phyloP scores from a whole-genome alignment of 2,888 invertebrate genomes.

The Hypercompe scribonia region DNA sequence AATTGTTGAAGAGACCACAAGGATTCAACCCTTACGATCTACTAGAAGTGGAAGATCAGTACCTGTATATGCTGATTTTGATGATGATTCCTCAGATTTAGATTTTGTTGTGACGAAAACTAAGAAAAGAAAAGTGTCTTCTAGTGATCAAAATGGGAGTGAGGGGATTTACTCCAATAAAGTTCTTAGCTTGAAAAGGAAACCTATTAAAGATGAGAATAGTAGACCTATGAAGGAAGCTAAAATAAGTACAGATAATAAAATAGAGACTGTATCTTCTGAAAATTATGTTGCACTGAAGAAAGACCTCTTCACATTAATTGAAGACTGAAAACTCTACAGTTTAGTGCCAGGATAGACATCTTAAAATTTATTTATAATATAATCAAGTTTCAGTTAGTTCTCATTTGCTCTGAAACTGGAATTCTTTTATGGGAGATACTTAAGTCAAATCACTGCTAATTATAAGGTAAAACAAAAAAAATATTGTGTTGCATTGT shows the following conservation, averaged over 20 bases:
- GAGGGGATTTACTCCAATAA: slow-evolving; percentile 71
- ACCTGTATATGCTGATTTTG: slow-evolving; percentile 78
- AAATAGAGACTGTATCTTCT: slow-evolving; percentile 38
- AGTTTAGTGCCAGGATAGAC: slow-evolving; percentile 12
- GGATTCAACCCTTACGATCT: slow-evolving; percentile 72
- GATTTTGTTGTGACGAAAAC: slow-evolving; percentile 76
- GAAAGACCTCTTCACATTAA: slow-evolving; percentile 61
- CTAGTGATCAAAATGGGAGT: slow-evolving; percentile 63
- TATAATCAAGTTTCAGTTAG: neutral
- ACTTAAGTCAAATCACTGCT: neutral
- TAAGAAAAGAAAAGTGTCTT: slow-evolving; percentile 76
- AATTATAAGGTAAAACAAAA: neutral
- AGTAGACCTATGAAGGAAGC: slow-evolving; percentile 68
- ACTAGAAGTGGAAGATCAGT: slow-evolving; percentile 79
- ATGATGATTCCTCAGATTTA: slow-evolving; percentile 80
- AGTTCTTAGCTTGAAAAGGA: slow-evolving; percentile 76
- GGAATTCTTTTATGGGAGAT: neutral
- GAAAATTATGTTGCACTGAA: slow-evolving; percentile 61
- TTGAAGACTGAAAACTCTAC: slow-evolving; percentile 68
- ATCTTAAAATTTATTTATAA: neutral
- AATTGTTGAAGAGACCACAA: slow-evolving; percentile 76
- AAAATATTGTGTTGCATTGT: neutral
- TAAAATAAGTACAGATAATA: slow-evolving; percentile 60
- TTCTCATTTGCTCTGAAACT: neutral
- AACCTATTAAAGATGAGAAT: slow-evolving; percentile 74